Evolutionary conservation across 2,888 invertebrate genomes (phyloP).

Genomic region (Scaptomyza flava): DNA sequence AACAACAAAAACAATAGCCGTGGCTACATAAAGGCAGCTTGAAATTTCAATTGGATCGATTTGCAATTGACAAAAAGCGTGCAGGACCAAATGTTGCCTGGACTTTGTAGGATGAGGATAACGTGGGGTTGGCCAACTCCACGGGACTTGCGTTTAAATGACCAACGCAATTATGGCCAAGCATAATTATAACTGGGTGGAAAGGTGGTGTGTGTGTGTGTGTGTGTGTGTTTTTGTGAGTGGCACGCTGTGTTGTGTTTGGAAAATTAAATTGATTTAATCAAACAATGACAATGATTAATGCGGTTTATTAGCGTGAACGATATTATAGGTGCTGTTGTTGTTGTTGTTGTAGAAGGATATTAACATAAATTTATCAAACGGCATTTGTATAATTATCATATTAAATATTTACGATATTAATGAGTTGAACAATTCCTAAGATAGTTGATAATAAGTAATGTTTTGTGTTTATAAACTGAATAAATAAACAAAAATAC

Average conservation of each 20-base stretch:
- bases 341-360: neutral
- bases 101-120: conserved; percentile 6
- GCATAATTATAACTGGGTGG: conserved; percentile 42
- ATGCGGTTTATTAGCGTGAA: conserved; percentile 28
- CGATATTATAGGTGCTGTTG: neutral
- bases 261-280: conserved; percentile 61
- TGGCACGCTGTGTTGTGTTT: conserved; percentile 11
- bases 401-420: conserved; percentile 16
- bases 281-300: conserved; percentile 62
- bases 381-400: neutral
- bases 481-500: neutral
- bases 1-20: conserved; percentile 18
- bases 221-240: neutral
- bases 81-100: conserved; percentile 38
- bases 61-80: conserved; percentile 58
- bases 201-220: neutral
- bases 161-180: conserved; percentile 64
- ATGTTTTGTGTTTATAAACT: neutral
- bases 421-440: neutral
- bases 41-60: conserved; percentile 61
- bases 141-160: conserved; percentile 58
- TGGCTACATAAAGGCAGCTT: conserved; percentile 26
- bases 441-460: neutral
- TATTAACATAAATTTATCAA: neutral
- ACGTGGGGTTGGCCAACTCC: conserved; percentile 6